phyloP scores from a whole-genome alignment of 2,113 vertebrate genomes.

The Bubo scandiacus region DNA sequence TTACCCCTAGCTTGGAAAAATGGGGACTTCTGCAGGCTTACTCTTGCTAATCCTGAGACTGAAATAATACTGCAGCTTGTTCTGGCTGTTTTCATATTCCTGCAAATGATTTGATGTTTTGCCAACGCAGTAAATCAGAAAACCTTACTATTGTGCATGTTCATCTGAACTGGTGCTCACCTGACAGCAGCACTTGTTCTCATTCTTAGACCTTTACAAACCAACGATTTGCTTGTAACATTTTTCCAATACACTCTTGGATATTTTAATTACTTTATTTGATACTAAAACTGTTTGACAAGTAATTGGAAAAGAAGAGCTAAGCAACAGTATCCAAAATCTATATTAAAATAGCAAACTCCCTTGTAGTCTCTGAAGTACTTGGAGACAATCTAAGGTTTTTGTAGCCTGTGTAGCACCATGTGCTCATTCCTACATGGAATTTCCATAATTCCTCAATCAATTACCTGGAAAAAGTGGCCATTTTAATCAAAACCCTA shows the following conservation, averaged over 20 bases:
- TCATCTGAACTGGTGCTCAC: not conserved
- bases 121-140: not conserved
- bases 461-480: slow-evolving; percentile 46
- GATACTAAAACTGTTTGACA: not conserved
- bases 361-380: not conserved
- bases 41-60: not conserved
- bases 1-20: not conserved
- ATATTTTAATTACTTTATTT: slow-evolving; percentile 24
- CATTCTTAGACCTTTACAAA: not conserved
- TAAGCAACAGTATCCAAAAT: not conserved
- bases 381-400: not conserved
- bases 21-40: not conserved
- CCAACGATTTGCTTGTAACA: not conserved
- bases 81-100: not conserved
- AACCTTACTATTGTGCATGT: not conserved
- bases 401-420: not conserved
- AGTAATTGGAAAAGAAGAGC: not conserved
- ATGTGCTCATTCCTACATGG: not conserved
- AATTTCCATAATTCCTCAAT: slow-evolving; percentile 58
- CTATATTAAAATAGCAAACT: not conserved
- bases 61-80: not conserved
- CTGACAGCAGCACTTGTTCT: not conserved
- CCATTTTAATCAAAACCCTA: slow-evolving; percentile 66
- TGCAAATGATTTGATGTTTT: not conserved
- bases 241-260: not conserved